These are phyloP conservation scores for Gymnobelideus leadbeateri DNA, from an alignment of 2,113 vertebrate genomes.

Conservation along the genomic window DNA sequence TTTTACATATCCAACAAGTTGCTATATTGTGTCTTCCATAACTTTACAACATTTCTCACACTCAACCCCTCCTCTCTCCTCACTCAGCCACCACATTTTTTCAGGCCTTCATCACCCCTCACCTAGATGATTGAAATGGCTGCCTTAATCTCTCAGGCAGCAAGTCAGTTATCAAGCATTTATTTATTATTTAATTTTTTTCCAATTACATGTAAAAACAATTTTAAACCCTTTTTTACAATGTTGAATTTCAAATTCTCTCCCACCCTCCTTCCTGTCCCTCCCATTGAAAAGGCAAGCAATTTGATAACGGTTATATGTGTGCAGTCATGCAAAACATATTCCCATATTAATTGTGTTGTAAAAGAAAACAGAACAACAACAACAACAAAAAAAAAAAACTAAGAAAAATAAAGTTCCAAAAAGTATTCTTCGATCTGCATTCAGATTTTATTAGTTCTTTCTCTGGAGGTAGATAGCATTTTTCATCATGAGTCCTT, in stretches of 20 bases:
- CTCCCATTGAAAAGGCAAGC: not conserved
- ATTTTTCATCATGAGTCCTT: not conserved
- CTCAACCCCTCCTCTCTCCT: not conserved
- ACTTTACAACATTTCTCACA: not conserved
- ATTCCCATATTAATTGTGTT: not conserved
- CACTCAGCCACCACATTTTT: not conserved
- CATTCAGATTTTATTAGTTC: not conserved
- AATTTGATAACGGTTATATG: not conserved
- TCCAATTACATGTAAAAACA: not conserved
- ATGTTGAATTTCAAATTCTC: not conserved
- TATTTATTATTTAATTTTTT: not conserved
- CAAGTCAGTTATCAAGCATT: not conserved
- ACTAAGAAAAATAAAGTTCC: not conserved
- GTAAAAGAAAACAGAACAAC: not conserved
- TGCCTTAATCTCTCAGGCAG: not conserved
- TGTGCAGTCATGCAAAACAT: not conserved
- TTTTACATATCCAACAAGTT: not conserved
- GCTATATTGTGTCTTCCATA: not conserved
- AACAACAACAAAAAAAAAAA: too few species aligned
- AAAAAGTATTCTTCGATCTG: not conserved
- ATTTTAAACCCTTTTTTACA: not conserved
- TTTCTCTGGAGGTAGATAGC: not conserved
- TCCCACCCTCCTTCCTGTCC: not conserved
- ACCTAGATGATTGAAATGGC: not conserved
- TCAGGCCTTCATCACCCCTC: not conserved